Evolutionary conservation across 2,888 invertebrate species (phyloP), one percentile per base, ranked within the genome.

Genomic region (Melitaea athalia): DNA sequence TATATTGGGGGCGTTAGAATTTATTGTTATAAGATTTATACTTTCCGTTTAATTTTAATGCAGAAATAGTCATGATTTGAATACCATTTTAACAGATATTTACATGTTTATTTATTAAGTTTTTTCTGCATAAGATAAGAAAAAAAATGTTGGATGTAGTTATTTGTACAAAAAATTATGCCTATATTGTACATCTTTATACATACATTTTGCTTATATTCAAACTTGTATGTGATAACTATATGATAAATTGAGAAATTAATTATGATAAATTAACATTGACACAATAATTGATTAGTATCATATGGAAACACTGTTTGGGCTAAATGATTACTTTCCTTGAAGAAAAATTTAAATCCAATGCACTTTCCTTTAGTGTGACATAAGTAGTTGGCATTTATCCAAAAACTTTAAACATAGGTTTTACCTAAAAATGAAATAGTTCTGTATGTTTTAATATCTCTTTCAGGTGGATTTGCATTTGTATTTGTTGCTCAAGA

Each of bases 401-500:
- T 49, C 59, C 59, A 64, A 59, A 59, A 49, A 50, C n/a, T 38
- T 24, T n/a, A 3, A 50, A 49, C n/a, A 31, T 31, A 42, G 57
- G 15, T 10, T 59, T 33, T 64, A n/a, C 11, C 31, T 57, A 10
- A 64, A 24, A 14, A 42, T 57, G 24, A 24, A 3, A 15, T 38
- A 14, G n/a, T n/a, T 57, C n/a, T 33, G 10, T 47, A 7, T 3
- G 15, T n/a, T 47, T 15, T 72, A 33, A 17, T 55, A 43, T 57
- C 77, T 72, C 73, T 94, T 95, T 64, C 93, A 99, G 99, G 99
- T 94, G 99, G 99, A 73, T 99, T 98, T 94, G 98, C 98, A 70
- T 96, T 98, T 93, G 98, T 99, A 69, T 99, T 97, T 94, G 96
- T 97, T 77, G 98, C 98, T 78, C 98, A 98, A 94, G 98, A 99